Conservation (phyloP, 2,888 invertebrate genomes). For the Lamproptera curius region DNA sequence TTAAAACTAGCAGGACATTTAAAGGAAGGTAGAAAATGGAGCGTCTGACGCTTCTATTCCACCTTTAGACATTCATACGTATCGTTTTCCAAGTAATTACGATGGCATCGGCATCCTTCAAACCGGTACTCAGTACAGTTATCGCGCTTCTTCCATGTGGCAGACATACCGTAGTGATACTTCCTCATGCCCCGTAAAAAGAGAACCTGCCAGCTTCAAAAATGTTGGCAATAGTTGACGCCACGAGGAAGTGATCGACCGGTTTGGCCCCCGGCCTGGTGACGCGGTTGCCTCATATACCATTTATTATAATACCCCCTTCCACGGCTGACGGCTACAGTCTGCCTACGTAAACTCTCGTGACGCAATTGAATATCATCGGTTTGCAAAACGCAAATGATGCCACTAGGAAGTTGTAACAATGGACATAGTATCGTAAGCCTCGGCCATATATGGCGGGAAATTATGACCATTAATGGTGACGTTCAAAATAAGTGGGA, state of each 20-base stretch:
- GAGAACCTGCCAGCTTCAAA: too few species aligned
- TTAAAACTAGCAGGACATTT: too few species aligned
- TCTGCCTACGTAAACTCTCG: conserved; percentile 34
- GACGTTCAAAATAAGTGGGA: background rate
- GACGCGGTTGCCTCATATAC: conserved; percentile 51
- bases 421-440: conserved; percentile 11
- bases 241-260: conserved; percentile 61
- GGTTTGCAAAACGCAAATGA: conserved; percentile 28
- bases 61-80: too few species aligned
- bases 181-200: too few species aligned
- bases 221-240: too few species aligned
- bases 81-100: too few species aligned
- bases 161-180: too few species aligned
- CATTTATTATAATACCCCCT: conserved; percentile 63
- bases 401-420: conserved; percentile 32
- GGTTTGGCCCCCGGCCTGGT: conserved; percentile 48
- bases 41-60: too few species aligned
- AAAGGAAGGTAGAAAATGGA: too few species aligned
- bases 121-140: too few species aligned
- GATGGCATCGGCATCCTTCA: too few species aligned
- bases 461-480: background rate
- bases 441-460: conserved; percentile 5
- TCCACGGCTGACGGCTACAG: conserved; percentile 51
- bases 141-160: too few species aligned
- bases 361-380: conserved; percentile 45